A percentile compares a stretch with the other conserved stretches of the same genome.
These are phyloP conservation scores for Chloroceryle amazona DNA, from an alignment of 2,797 vertebrate species.

Conservation along the genomic window DNA sequence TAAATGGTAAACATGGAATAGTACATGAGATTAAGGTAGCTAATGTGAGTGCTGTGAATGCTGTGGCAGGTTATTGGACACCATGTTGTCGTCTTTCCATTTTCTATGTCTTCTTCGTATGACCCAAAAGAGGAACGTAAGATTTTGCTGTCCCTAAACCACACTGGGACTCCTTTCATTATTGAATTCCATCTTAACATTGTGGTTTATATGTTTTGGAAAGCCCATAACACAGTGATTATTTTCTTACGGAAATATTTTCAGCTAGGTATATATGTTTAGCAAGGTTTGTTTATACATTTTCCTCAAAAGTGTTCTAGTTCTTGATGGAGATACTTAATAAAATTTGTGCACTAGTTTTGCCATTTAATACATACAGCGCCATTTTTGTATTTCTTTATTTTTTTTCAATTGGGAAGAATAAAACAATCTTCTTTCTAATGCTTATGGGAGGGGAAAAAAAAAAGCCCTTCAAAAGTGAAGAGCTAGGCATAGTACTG, in stretches of 20 bases:
- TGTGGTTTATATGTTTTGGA: background rate
- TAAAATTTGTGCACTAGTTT: background rate
- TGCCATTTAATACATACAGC: background rate
- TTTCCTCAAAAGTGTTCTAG: background rate
- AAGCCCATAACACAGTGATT: accelerated
- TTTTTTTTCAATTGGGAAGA: background rate
- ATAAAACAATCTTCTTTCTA: background rate
- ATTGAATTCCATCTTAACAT: background rate
- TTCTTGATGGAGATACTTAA: background rate
- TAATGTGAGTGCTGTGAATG: background rate
- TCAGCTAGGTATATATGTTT: background rate
- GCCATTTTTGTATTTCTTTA: background rate
- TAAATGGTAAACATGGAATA: background rate
- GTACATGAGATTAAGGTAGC: background rate
- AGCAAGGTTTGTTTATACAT: background rate
- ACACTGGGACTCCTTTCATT: background rate
- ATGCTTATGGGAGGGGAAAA: accelerated
- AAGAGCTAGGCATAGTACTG: background rate
- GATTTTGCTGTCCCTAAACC: background rate
- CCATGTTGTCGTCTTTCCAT: accelerated
- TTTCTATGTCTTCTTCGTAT: background rate
- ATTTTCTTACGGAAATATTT: background rate
- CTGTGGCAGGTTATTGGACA: background rate
- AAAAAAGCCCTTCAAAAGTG: background rate
- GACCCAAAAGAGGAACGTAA: background rate